Conservation (phyloP, 2,888 invertebrate species). For the Lagria hirta region DNA sequence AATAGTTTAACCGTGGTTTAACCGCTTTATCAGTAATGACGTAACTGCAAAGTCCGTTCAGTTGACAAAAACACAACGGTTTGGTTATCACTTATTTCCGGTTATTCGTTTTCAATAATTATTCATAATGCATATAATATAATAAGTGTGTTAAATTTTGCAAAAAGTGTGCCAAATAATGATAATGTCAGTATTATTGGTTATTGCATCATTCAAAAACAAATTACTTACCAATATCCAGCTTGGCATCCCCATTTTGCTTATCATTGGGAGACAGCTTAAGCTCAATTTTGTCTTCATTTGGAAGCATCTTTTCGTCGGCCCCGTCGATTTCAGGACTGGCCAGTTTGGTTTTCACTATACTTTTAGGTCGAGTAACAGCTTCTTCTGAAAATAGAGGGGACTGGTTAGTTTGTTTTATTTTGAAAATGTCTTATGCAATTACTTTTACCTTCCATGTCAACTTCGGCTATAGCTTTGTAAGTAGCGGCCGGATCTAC, state of each 20-base stretch:
- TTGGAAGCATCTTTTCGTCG: constrained; percentile 68
- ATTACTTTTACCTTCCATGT: constrained; percentile 55
- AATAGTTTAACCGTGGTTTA: too few species aligned
- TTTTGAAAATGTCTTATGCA: constrained; percentile 22
- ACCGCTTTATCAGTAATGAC: too few species aligned
- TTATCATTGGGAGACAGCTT: constrained; percentile 72
- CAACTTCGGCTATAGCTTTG: constrained; percentile 62
- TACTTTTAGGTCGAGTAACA: constrained; percentile 51
- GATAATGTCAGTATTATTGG: too few species aligned
- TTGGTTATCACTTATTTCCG: too few species aligned
- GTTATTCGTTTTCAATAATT: too few species aligned
- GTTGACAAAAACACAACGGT: too few species aligned
- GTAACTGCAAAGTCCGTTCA: too few species aligned
- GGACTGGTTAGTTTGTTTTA: constrained; percentile 24
- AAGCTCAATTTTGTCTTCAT: constrained; percentile 65
- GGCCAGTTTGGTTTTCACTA: constrained; percentile 49
- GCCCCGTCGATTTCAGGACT: constrained; percentile 63
- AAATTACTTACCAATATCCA: constrained; percentile 69
- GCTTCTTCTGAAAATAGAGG: constrained; percentile 37
- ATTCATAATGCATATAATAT: too few species aligned
- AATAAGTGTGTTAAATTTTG: too few species aligned
- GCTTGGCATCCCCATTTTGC: constrained; percentile 86
- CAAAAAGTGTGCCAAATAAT: too few species aligned
- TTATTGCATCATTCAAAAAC: constrained; percentile 2
- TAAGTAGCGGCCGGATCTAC: constrained; percentile 53